Evolutionary conservation across 2,888 invertebrate species (phyloP).

Genomic region (Leuctra nigra): DNA sequence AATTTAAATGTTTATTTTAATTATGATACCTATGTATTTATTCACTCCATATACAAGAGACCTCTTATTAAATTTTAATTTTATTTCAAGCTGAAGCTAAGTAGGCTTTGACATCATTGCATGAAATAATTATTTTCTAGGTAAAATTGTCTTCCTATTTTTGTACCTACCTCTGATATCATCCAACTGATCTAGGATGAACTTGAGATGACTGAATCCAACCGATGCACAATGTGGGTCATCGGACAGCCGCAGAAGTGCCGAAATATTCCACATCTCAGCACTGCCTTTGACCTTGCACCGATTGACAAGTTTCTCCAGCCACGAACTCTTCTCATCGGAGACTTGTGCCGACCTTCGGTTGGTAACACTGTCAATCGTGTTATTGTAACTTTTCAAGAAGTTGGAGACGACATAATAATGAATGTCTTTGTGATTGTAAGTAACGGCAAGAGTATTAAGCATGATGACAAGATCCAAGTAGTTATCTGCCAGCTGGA

Average conservation of each 20-base stretch:
- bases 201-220: constrained; percentile 34
- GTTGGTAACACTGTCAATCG: background rate
- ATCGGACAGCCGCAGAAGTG: constrained; percentile 35
- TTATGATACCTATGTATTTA: no score
- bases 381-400: constrained; percentile 31
- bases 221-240: constrained; percentile 41
- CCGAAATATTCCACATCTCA: constrained; percentile 57
- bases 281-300: constrained; percentile 54
- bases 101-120: no score
- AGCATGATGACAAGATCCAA: constrained; percentile 41
- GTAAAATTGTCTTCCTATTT: no score
- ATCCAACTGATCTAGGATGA: constrained; percentile 31
- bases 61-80: no score
- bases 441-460: constrained; percentile 61
- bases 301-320: background rate
- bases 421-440: constrained; percentile 56
- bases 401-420: constrained; percentile 51
- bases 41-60: no score
- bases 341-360: background rate
- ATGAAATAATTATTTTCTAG: no score
- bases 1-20: no score
- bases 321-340: constrained; percentile 1
- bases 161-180: constrained; percentile 36
- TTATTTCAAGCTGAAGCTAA: background rate
- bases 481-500: constrained; percentile 37